Evolutionary conservation across 2,797 vertebrate species (phyloP), one percentile per base, ranked within the genome.

Genomic region (Smutsia temminckii): DNA sequence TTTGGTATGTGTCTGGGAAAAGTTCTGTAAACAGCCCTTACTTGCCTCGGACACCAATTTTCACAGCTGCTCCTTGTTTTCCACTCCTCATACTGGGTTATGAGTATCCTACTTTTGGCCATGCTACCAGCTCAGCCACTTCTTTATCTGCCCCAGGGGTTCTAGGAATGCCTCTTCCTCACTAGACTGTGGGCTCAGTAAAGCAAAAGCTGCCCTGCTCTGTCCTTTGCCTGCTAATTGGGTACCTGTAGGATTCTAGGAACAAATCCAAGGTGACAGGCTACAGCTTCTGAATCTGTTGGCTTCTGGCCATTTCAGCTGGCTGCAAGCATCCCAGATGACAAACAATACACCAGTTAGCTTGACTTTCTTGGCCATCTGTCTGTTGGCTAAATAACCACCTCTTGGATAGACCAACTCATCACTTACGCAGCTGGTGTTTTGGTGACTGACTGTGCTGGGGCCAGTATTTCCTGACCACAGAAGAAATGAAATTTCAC

Each of bases 381-480:
- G 97, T 95, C 95, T 95, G 18, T 71, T 98, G 98, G 97, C 98
- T 97, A 97, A 97, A 96, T 92, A 97, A 71, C 95, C 84, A 66
- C 89, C 89, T 96, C 96, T 94, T 0, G 2, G 81, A 93, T 91
- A 97, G 93, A 92, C 79, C 93, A 69, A 90, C 96, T 98, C 91
- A 81, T 96, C 97, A 96, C 85, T 92, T 66, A 96, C 89, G 72
- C 98, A 98, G 97, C 98, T 97, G 97, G 95, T 89, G 74, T 94
- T 46, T 25, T n/a, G 95, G 89, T 23, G 66, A 93, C 2, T 85
- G 90, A 95, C 64, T 72, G 89, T 95, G 89, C 92, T 87, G 11
- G 96, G 69, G 59, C 95, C 97, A 92, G 95, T 42, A 97, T 93
- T 91, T 96, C 85, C 95, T 94, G 95, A 63, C 85, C 91, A 89